These are phyloP conservation scores for Apoda limacodes DNA, from an alignment of 2,888 invertebrate species.

Conservation along the genomic window DNA sequence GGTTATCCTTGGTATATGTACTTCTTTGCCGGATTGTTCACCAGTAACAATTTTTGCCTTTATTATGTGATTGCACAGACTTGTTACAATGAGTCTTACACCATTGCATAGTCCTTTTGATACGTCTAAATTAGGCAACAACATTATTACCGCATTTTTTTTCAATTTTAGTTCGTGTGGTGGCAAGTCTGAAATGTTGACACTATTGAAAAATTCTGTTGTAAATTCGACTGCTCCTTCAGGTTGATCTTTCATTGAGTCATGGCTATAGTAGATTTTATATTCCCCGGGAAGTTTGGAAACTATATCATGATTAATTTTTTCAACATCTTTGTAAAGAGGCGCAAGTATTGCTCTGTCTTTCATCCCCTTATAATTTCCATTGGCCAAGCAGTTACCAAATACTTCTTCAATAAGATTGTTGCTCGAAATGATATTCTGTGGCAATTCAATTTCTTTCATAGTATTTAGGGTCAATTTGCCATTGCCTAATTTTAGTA, in stretches of 20 bases:
- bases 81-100: constrained; percentile 15
- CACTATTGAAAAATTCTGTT: constrained; percentile 15
- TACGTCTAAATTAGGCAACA: constrained; percentile 19
- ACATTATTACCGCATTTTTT: constrained; percentile 14
- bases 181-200: constrained; percentile 15
- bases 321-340: constrained; percentile 14
- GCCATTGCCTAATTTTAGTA: constrained; percentile 16
- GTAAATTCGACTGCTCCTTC: constrained; percentile 14
- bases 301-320: constrained; percentile 15
- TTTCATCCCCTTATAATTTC: constrained; percentile 15
- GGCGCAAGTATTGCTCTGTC: constrained; percentile 16
- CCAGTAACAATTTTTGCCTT: too few relatives aligned
- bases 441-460: constrained; percentile 15
- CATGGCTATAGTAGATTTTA: constrained; percentile 13
- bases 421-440: constrained; percentile 15
- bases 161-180: constrained; percentile 14
- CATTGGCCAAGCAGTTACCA: constrained; percentile 13
- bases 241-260: constrained; percentile 15
- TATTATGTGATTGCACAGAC: constrained; percentile 18
- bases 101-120: constrained; percentile 17
- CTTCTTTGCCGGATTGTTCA: too few relatives aligned
- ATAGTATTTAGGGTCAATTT: constrained; percentile 14
- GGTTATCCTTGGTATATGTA: too few relatives aligned
- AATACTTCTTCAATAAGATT: constrained; percentile 14
- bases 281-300: constrained; percentile 15